phyloP scores from a whole-genome alignment of 2,113 vertebrate genomes.

The Eupsittula cactorum region DNA sequence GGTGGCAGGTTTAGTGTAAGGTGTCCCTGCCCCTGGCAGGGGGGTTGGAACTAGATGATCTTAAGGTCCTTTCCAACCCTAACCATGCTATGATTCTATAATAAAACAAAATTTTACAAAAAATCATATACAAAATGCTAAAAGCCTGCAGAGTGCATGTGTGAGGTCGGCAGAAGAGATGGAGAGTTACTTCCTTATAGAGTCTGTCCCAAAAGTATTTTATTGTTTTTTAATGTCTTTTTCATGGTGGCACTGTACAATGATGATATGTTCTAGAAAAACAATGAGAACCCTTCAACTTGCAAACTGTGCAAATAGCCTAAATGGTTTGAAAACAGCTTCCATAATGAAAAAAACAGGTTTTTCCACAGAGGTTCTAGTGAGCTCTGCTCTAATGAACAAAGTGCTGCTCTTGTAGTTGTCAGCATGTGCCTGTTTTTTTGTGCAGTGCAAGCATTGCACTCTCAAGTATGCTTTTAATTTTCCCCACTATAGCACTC shows the following conservation, averaged over 20 bases:
- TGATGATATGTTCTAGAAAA: neutral
- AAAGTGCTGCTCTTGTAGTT: neutral
- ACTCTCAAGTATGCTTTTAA: neutral
- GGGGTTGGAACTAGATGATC: no score
- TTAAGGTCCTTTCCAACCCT: no score
- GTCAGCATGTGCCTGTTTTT: neutral
- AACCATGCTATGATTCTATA: neutral
- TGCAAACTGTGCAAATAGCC: neutral
- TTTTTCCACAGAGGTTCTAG: neutral
- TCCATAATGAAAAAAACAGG: neutral
- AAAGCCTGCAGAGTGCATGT: neutral
- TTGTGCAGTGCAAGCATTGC: neutral
- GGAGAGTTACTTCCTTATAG: neutral
- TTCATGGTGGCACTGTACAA: neutral
- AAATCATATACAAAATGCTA: neutral
- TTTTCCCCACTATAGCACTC: neutral
- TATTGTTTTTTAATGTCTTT: rapidly evolving
- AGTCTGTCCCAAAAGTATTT: neutral
- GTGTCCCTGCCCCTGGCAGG: no score
- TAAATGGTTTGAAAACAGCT: neutral
- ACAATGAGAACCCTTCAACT: neutral
- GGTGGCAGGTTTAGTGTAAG: no score
- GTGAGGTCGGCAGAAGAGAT: neutral
- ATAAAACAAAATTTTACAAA: neutral
- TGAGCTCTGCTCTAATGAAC: neutral